Conservation (phyloP, 2,888 invertebrate species). For the Rhagophthalmus giganteus region DNA sequence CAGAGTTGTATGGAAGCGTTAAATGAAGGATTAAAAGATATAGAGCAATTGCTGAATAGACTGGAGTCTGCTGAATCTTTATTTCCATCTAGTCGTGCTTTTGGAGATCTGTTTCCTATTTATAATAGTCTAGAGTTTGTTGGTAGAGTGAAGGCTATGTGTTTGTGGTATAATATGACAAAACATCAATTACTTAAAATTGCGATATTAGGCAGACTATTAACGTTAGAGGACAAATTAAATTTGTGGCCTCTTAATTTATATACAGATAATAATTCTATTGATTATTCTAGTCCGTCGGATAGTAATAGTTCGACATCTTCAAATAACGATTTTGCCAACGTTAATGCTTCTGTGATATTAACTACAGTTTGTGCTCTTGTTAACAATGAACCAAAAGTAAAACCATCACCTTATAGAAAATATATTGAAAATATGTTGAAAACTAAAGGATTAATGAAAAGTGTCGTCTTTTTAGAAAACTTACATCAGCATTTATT, state of each 20-base stretch:
- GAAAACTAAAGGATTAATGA: slow-evolving; percentile 83
- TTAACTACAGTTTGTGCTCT: slow-evolving; percentile 57
- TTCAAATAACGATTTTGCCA: slow-evolving; percentile 41
- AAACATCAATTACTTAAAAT: slow-evolving; percentile 81
- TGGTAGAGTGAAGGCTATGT: slow-evolving; percentile 76
- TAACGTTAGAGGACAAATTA: slow-evolving; percentile 18
- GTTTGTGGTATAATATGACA: slow-evolving; percentile 90
- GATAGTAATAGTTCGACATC: slow-evolving; percentile 56
- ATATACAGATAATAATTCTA: slow-evolving; percentile 22
- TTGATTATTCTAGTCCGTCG: slow-evolving; percentile 54
- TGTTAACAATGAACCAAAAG: slow-evolving; percentile 33
- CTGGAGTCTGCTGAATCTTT: slow-evolving; percentile 77
- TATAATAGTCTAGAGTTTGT: slow-evolving; percentile 68
- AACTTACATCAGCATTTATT: slow-evolving; percentile 70
- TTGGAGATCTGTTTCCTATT: slow-evolving; percentile 73
- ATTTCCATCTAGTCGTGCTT: slow-evolving; percentile 82
- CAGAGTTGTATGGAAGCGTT: slow-evolving; percentile 70
- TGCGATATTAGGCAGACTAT: slow-evolving; percentile 70
- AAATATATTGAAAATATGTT: slow-evolving; percentile 85
- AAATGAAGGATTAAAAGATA: slow-evolving; percentile 73
- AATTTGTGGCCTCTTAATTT: slow-evolving; percentile 11
- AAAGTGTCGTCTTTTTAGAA: slow-evolving; percentile 79
- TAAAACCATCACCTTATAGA: slow-evolving; percentile 56
- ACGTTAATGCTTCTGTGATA: slow-evolving; percentile 40
- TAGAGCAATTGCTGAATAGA: slow-evolving; percentile 70